These are phyloP conservation scores for Apogon hyalosoma DNA, from an alignment of 2,797 vertebrate genomes.

Conservation along the genomic window DNA sequence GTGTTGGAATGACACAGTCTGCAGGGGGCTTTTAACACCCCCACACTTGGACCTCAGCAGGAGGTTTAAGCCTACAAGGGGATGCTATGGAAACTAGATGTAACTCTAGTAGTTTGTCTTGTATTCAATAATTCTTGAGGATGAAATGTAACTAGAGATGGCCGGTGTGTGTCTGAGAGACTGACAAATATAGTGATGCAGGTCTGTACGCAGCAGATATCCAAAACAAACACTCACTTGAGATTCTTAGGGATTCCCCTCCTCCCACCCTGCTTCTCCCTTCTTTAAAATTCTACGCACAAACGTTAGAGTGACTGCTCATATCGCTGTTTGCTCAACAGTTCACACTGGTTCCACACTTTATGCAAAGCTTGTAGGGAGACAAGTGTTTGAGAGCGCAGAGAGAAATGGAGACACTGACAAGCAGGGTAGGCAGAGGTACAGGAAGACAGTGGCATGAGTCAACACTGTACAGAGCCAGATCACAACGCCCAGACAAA, in stretches of 20 bases:
- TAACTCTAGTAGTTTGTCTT: constrained; percentile 25
- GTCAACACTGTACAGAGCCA: constrained; percentile 45
- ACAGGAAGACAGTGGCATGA: constrained; percentile 47
- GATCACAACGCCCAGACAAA: constrained; percentile 53
- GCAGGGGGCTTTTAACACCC: constrained; percentile 45
- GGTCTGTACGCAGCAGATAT: constrained; percentile 11
- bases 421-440: constrained; percentile 11
- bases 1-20: constrained; percentile 64
- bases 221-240: constrained; percentile 36
- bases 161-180: constrained; percentile 2
- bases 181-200: constrained; percentile 13
- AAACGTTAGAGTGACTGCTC: constrained; percentile 40
- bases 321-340: constrained; percentile 47
- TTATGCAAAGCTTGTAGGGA: constrained; percentile 44
- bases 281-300: constrained; percentile 35
- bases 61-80: constrained; percentile 43
- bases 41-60: constrained; percentile 57
- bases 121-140: constrained; percentile 13
- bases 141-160: constrained; percentile 14
- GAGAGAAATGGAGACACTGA: constrained; percentile 28
- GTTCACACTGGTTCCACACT: constrained; percentile 42
- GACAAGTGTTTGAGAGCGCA: constrained; percentile 26
- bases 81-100: constrained; percentile 68
- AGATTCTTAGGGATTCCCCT: constrained; percentile 45
- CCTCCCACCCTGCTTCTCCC: constrained; percentile 31